These are phyloP conservation scores for Microtus oregoni DNA, from an alignment of 2,113 vertebrate genomes.

Conservation along the genomic window DNA sequence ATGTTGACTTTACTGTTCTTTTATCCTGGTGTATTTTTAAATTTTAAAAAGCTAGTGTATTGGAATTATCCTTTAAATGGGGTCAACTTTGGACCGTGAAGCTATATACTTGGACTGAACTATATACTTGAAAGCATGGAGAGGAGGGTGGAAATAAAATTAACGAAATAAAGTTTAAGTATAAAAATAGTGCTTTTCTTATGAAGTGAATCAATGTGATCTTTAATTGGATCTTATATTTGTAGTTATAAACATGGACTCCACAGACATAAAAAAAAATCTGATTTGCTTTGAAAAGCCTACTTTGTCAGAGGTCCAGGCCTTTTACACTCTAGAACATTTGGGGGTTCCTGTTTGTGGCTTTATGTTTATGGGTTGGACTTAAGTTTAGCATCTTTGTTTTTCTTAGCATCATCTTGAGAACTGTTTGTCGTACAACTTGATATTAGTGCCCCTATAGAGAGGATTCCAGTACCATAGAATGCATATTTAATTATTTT, in stretches of 20 bases:
- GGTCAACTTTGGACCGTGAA: too few species aligned
- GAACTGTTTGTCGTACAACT: neutral
- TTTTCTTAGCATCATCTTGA: conserved; percentile 40
- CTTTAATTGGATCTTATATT: too few species aligned
- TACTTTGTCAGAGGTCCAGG: neutral
- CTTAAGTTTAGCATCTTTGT: neutral
- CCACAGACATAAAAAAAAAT: neutral
- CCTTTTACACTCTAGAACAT: neutral
- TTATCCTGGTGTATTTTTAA: conserved; percentile 8
- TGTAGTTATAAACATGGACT: too few species aligned
- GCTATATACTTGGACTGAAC: too few species aligned
- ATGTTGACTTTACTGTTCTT: conserved; percentile 1
- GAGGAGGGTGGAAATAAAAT: too few species aligned
- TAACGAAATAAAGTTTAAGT: too few species aligned
- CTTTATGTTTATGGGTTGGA: neutral
- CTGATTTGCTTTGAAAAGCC: neutral
- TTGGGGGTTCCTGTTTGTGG: neutral
- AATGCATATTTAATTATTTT: neutral
- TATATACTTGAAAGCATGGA: too few species aligned
- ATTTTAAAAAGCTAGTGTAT: neutral
- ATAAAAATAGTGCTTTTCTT: too few species aligned
- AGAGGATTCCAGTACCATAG: neutral
- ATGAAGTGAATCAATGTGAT: too few species aligned
- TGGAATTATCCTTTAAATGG: neutral
- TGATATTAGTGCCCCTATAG: neutral